Conservation (phyloP, 2,888 invertebrate genomes). For the Heliconius ismenius region DNA sequence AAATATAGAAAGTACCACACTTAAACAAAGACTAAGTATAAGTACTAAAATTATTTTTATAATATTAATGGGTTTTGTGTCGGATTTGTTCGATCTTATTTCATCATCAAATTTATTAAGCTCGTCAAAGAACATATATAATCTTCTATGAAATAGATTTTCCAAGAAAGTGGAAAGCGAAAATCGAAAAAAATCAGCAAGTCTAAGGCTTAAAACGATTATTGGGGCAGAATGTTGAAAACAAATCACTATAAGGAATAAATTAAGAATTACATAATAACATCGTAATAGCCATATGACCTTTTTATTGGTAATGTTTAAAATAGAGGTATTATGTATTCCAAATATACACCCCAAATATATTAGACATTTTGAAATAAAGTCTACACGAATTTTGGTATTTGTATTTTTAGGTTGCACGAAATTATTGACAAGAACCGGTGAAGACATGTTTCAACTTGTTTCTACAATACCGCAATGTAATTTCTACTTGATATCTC, state of each 20-base stretch:
- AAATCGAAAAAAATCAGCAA: neutral
- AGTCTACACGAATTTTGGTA: neutral
- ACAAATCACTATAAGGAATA: slow-evolving; percentile 1
- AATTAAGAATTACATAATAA: neutral
- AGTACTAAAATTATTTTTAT: neutral
- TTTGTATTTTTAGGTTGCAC: neutral
- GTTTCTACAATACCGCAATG: neutral
- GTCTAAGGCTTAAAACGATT: neutral
- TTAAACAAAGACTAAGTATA: neutral
- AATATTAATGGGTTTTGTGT: neutral
- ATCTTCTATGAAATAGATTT: neutral
- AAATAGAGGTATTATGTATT: neutral
- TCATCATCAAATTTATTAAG: slow-evolving; percentile 11
- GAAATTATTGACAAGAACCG: neutral
- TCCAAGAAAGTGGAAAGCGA: neutral
- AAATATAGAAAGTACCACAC: neutral
- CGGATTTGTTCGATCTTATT: neutral
- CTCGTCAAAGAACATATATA: neutral
- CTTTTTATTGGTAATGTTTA: slow-evolving; percentile 2
- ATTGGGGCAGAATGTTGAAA: neutral
- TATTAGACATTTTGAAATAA: neutral
- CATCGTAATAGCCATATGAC: slow-evolving; percentile 4
- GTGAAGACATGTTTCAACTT: slow-evolving; percentile 4
- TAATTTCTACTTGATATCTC: neutral
- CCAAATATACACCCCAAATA: neutral